Percentiles rank a stretch among this genome's conserved stretches.
Evolutionary conservation across 1,140 invertebrate genomes (phyloP).

Genomic region (Dendrolimus kikuchii): DNA sequence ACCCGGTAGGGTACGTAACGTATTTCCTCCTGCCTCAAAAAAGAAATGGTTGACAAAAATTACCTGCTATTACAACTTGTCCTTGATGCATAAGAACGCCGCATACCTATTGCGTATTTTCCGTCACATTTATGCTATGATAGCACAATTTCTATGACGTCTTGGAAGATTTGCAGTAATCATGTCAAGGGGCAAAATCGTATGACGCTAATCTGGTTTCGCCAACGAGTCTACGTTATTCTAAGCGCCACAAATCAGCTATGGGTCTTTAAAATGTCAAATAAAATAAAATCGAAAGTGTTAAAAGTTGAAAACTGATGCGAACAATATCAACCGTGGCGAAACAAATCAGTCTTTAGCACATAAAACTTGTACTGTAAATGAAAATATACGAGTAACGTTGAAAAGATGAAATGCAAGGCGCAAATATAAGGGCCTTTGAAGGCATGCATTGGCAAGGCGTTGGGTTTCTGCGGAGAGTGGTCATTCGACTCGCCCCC

Average conservation of each 20-base stretch:
- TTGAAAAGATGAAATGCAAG: slow-evolving; percentile 27
- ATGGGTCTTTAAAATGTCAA: slow-evolving; percentile 4
- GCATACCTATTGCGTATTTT: too few species aligned
- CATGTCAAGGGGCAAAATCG: slow-evolving; percentile 8
- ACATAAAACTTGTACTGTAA: slow-evolving; percentile 17
- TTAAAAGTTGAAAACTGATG: slow-evolving; percentile 8
- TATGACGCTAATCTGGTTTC: slow-evolving; percentile 12
- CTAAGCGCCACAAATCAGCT: slow-evolving; percentile 5
- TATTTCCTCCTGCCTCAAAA: too few species aligned
- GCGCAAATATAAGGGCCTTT: slow-evolving; percentile 29
- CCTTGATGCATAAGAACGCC: too few species aligned
- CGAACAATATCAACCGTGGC: slow-evolving; percentile 13
- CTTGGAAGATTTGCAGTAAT: slow-evolving; percentile 10
- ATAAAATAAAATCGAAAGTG: slow-evolving; percentile 6
- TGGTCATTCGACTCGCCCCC: slow-evolving; percentile 19
- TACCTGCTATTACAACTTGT: too few species aligned
- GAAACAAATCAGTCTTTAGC: slow-evolving; percentile 24
- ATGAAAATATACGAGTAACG: slow-evolving; percentile 20
- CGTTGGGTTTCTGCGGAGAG: slow-evolving; percentile 21
- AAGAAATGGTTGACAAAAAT: too few species aligned
- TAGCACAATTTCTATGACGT: slow-evolving; percentile 9
- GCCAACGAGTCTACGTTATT: slow-evolving; percentile 4
- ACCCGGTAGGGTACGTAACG: too few species aligned
- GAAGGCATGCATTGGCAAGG: slow-evolving; percentile 17
- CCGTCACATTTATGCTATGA: too few species aligned